phyloP scores from a whole-genome alignment of 2,888 invertebrate genomes.

The Anthrax anthrax region DNA sequence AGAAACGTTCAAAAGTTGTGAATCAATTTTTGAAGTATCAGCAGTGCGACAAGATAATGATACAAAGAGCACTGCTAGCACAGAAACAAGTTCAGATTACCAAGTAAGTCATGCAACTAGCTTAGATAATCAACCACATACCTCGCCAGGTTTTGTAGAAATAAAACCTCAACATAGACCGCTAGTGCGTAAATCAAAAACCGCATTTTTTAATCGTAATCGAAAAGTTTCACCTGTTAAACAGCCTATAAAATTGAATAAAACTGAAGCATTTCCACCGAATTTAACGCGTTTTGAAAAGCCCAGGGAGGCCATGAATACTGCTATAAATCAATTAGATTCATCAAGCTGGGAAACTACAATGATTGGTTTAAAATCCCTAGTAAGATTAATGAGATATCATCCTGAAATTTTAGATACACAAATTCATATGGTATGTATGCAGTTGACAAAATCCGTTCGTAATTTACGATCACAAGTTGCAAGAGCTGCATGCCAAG shows the following conservation, averaged over 20 bases:
- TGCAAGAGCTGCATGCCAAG: constrained; percentile 72
- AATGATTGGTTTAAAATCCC: constrained; percentile 53
- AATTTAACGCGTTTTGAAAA: constrained; percentile 42
- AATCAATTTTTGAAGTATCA: constrained; percentile 22
- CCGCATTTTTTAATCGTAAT: constrained; percentile 26
- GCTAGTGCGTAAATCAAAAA: constrained; percentile 28
- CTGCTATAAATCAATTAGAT: constrained; percentile 51
- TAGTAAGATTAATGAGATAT: constrained; percentile 53
- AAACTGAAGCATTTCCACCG: constrained; percentile 24
- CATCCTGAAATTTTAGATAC: constrained; percentile 46
- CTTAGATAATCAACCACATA: constrained; percentile 15
- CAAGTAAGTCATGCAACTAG: constrained; percentile 15
- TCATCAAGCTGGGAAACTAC: constrained; percentile 68
- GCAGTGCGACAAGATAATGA: constrained; percentile 18
- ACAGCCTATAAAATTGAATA: constrained; percentile 24
- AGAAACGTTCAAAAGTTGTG: constrained; percentile 19
- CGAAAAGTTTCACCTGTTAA: constrained; percentile 28
- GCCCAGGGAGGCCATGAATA: constrained; percentile 48
- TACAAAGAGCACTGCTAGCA: constrained; percentile 17
- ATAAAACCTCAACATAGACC: constrained; percentile 19
- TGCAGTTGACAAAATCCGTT: constrained; percentile 61
- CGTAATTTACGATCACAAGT: constrained; percentile 88
- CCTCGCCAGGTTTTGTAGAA: constrained; percentile 9
- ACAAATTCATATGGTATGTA: constrained; percentile 54
- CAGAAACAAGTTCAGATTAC: constrained; percentile 23